Percentiles rank a stretch among this genome's conserved stretches.
These are phyloP conservation scores for Actinia tenebrosa DNA, from an alignment of 64 coral and sea anemone genomes.

Conservation along the genomic window DNA sequence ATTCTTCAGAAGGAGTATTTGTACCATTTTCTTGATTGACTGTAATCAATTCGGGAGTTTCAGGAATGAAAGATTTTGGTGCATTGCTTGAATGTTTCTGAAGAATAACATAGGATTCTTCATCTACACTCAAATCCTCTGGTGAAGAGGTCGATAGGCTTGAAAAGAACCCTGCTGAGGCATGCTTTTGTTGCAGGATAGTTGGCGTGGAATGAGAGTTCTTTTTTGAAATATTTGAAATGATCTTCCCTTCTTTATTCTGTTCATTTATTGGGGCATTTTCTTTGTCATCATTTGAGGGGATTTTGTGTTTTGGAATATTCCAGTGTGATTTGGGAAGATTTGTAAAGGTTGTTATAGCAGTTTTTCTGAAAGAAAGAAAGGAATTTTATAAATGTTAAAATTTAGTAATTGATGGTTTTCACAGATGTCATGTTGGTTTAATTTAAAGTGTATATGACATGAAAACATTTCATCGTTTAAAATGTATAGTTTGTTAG, in stretches of 20 bases:
- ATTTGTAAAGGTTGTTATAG: neutral
- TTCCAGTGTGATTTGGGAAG: conserved; percentile 7
- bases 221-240: neutral
- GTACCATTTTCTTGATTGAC: neutral
- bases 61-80: neutral
- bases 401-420: too few relatives aligned
- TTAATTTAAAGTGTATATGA: too few relatives aligned
- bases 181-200: neutral
- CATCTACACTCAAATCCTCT: neutral
- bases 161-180: neutral
- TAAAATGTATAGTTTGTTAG: too few relatives aligned
- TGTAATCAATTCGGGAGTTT: neutral
- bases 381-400: too few relatives aligned
- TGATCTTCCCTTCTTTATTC: neutral
- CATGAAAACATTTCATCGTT: too few relatives aligned
- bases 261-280: neutral
- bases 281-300: neutral
- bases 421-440: too few relatives aligned
- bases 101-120: neutral
- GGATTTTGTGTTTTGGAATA: neutral
- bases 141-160: neutral
- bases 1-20: neutral
- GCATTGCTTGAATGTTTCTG: neutral
- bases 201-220: neutral
- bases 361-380: neutral